Percentiles rank a stretch among this genome's conserved stretches.
Evolutionary conservation across 92 coral and sea anemone species (phyloP).

Genomic region (Parazoanthus darwini): DNA sequence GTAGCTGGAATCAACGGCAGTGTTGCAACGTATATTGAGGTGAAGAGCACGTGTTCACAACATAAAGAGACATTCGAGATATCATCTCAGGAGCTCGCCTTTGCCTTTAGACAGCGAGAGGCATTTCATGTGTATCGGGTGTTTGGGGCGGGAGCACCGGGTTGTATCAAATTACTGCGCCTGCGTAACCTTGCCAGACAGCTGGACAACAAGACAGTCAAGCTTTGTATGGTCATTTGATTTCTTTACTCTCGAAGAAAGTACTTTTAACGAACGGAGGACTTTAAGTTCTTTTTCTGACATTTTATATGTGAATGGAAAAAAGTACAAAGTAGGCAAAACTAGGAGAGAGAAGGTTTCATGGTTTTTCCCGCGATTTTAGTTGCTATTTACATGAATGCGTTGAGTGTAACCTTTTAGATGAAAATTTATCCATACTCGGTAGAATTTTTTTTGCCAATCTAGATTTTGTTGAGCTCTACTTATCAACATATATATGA

Average conservation of each 20-base stretch:
- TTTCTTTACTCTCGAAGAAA: not conserved
- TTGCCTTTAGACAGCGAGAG: slow-evolving; percentile 61
- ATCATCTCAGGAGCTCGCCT: slow-evolving; percentile 74
- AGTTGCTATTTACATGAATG: not conserved
- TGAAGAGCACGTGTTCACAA: slow-evolving; percentile 76
- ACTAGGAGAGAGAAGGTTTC: not conserved
- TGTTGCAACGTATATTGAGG: slow-evolving; percentile 65
- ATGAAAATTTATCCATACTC: not conserved
- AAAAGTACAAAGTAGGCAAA: too few relatives aligned
- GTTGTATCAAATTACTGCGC: slow-evolving; percentile 61
- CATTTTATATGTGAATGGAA: too few relatives aligned
- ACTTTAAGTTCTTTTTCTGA: not conserved
- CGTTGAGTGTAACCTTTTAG: not conserved
- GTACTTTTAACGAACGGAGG: not conserved
- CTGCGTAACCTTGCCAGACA: slow-evolving; percentile 66
- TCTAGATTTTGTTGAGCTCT: too few relatives aligned
- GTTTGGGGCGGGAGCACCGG: slow-evolving; percentile 74
- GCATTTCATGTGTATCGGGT: slow-evolving; percentile 85
- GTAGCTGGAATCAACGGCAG: not conserved
- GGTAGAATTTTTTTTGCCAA: not conserved
- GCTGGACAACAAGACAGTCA: slow-evolving; percentile 73
- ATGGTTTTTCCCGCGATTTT: not conserved
- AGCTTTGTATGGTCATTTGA: slow-evolving; percentile 77
- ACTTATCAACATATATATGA: too few relatives aligned
- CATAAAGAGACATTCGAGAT: slow-evolving; percentile 76